Conservation (phyloP, 2,888 invertebrate genomes). For the Emmelina monodactyla region DNA sequence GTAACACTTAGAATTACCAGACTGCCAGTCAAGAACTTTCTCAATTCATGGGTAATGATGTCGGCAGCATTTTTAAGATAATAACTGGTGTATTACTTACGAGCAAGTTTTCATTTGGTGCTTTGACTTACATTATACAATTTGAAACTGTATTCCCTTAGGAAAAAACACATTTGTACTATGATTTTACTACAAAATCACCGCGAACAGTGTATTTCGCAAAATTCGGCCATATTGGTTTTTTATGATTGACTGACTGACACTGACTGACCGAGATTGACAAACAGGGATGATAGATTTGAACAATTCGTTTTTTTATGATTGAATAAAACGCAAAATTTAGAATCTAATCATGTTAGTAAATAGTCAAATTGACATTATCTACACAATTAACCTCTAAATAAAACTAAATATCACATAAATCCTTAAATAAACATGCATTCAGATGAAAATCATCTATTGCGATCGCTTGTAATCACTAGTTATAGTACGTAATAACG, state of each 20-base stretch:
- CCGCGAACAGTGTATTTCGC: constrained; percentile 40
- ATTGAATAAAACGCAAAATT: too few species aligned
- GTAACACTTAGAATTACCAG: background rate
- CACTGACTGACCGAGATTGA: background rate
- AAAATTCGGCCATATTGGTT: constrained; percentile 52
- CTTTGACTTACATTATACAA: constrained; percentile 57
- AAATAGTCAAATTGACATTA: too few species aligned
- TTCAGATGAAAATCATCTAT: too few species aligned
- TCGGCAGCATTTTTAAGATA: constrained; percentile 19
- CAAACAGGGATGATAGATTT: background rate
- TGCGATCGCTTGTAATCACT: too few species aligned
- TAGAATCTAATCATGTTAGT: too few species aligned
- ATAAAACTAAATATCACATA: too few species aligned
- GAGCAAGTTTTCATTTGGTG: constrained; percentile 35
- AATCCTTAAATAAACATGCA: too few species aligned
- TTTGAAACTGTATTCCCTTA: constrained; percentile 35
- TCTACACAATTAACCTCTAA: too few species aligned
- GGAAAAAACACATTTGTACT: constrained; percentile 25
- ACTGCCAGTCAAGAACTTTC: constrained; percentile 32
- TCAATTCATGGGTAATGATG: constrained; percentile 46
- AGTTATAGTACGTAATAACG: too few species aligned
- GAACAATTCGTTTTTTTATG: too few species aligned
- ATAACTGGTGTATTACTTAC: constrained; percentile 53
- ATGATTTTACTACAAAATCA: constrained; percentile 25
- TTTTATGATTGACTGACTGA: constrained; percentile 12